Evolutionary conservation across 2,888 invertebrate genomes (phyloP).

Genomic region (Pristionchus mayeri): DNA sequence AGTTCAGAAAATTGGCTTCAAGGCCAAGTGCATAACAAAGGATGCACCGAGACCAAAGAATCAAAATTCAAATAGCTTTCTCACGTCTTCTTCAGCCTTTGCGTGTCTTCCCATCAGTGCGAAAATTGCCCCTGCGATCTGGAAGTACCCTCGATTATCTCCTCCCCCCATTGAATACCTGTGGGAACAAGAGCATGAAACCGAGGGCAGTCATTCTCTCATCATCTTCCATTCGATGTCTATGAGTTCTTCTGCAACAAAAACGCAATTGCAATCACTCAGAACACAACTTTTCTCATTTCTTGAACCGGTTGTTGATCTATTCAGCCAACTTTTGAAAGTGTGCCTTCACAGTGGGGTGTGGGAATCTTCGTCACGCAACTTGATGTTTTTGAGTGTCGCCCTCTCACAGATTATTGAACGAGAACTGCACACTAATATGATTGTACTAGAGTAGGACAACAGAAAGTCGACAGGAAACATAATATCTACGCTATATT

Average conservation of each 20-base stretch:
- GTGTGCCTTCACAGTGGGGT: background rate
- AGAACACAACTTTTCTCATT: background rate
- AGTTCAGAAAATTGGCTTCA: too few relatives aligned
- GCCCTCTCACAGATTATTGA: too few relatives aligned
- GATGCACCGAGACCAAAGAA: too few relatives aligned
- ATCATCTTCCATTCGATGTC: constrained; percentile 35
- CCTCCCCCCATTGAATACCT: background rate
- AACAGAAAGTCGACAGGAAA: too few relatives aligned
- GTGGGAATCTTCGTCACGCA: background rate
- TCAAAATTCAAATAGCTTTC: too few relatives aligned
- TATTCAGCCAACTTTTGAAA: background rate
- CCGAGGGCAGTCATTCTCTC: constrained; percentile 27
- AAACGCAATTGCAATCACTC: background rate
- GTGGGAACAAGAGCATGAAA: background rate
- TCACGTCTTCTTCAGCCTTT: background rate
- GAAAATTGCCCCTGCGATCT: constrained; percentile 9
- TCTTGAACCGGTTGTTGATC: background rate
- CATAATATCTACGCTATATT: too few relatives aligned
- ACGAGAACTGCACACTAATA: too few relatives aligned
- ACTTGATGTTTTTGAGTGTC: too few relatives aligned
- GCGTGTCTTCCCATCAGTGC: constrained; percentile 3
- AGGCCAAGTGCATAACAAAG: too few relatives aligned
- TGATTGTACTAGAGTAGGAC: too few relatives aligned
- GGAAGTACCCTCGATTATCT: background rate
- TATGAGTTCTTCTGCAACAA: background rate